A percentile compares a stretch with the other conserved stretches of the same genome.
phyloP scores from a whole-genome alignment of 2,797 vertebrate genomes.

The Distichodus sexfasciatus region DNA sequence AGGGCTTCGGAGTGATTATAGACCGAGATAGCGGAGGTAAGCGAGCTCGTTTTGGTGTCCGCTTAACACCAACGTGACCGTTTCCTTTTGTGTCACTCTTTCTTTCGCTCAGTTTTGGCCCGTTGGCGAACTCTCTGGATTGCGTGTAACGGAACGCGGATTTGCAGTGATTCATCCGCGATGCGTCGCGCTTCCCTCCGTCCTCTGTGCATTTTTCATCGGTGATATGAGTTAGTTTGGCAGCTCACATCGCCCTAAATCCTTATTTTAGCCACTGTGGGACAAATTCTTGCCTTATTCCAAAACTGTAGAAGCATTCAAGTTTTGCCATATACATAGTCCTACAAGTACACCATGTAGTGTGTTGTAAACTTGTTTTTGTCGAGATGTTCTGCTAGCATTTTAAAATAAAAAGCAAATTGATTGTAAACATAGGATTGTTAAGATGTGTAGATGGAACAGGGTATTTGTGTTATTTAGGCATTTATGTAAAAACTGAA shows the following conservation, averaged over 20 bases:
- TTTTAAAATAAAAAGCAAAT: too few relatives aligned
- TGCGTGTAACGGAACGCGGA: conserved; percentile 59
- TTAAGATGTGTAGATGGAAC: too few relatives aligned
- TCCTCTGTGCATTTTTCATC: background rate
- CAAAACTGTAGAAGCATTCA: too few relatives aligned
- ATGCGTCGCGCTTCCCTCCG: conserved; percentile 5
- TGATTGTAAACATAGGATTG: too few relatives aligned
- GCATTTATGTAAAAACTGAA: too few relatives aligned
- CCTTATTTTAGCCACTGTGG: too few relatives aligned
- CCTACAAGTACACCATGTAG: too few relatives aligned
- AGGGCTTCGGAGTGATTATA: conserved; percentile 71
- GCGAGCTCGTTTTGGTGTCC: background rate
- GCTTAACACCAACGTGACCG: background rate
- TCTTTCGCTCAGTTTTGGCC: background rate
- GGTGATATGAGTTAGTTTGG: background rate
- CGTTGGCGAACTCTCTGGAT: conserved; percentile 58
- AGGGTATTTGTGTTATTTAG: too few relatives aligned
- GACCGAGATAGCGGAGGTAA: conserved; percentile 64
- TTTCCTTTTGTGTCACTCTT: background rate
- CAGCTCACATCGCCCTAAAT: background rate
- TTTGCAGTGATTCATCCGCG: conserved; percentile 44
- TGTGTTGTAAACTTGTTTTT: too few relatives aligned
- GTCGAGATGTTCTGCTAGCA: too few relatives aligned
- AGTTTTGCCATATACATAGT: too few relatives aligned
- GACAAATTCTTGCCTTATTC: conserved; percentile 4